A percentile compares a stretch with the other conserved stretches of the same genome.
phyloP scores from a whole-genome alignment of 2,888 invertebrate species.

The Pherbina coryleti region DNA sequence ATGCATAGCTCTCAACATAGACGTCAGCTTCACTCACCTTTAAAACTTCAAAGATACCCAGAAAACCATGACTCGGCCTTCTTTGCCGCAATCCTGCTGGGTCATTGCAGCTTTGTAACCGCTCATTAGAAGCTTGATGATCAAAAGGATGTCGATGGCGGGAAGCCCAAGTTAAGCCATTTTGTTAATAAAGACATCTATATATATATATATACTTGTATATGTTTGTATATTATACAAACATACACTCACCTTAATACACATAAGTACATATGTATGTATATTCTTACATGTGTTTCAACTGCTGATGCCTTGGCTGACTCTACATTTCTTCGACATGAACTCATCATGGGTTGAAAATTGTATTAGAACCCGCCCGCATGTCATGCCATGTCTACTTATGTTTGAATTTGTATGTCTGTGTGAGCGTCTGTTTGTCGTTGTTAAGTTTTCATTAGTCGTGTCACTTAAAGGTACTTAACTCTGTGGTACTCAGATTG shows the following conservation, averaged over 20 bases:
- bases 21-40: no score
- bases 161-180: background rate
- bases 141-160: background rate
- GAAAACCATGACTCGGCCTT: no score
- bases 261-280: background rate
- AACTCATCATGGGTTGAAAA: background rate
- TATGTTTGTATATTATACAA: no score
- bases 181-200: background rate
- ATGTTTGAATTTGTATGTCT: background rate
- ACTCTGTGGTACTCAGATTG: background rate
- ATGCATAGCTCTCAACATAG: no score
- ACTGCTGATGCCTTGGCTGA: background rate
- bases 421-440: background rate
- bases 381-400: no score
- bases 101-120: background rate
- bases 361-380: background rate
- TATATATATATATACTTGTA: no score
- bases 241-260: background rate
- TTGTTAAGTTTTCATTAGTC: slow-evolving; percentile 12
- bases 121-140: background rate
- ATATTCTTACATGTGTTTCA: background rate
- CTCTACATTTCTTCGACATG: background rate
- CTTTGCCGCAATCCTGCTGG: no score
- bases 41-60: no score
- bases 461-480: slow-evolving; percentile 11